A percentile compares a stretch with the other conserved stretches of the same genome.
phyloP scores from a whole-genome alignment of 2,888 invertebrate genomes.

The Lysandra coridon region DNA sequence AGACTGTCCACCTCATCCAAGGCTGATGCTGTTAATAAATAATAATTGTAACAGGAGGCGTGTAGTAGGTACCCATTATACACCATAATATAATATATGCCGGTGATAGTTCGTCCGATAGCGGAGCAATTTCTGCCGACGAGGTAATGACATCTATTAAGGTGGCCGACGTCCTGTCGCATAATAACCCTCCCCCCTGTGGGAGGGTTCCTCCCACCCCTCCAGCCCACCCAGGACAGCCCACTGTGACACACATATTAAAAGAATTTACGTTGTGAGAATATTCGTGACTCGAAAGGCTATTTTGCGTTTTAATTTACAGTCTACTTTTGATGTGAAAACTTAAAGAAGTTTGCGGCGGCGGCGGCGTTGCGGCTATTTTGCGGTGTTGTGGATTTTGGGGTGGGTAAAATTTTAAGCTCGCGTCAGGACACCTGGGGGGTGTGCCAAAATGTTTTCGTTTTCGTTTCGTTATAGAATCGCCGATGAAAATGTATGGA shows the following conservation, averaged over 20 bases:
- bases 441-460: too few relatives aligned
- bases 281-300: conserved; percentile 13
- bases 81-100: conserved; percentile 62
- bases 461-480: too few relatives aligned
- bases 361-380: too few relatives aligned
- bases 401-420: too few relatives aligned
- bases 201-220: conserved; percentile 23
- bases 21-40: not conserved
- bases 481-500: too few relatives aligned
- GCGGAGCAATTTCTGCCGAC: conserved; percentile 78
- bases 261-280: conserved; percentile 16
- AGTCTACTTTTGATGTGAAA: not conserved
- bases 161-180: conserved; percentile 69
- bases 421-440: too few relatives aligned
- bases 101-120: conserved; percentile 76
- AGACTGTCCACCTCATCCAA: not conserved
- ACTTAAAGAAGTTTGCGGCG: not conserved
- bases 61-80: conserved; percentile 25
- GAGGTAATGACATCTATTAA: conserved; percentile 79
- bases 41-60: conserved; percentile 9
- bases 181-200: conserved; percentile 47
- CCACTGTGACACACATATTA: conserved; percentile 33
- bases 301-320: conserved; percentile 14
- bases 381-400: not conserved
- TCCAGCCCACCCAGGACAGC: conserved; percentile 15